A percentile compares a stretch with the other conserved stretches of the same genome.
Conservation (phyloP, 1,140 invertebrate genomes). For the Stegodyphus mimosarum region DNA sequence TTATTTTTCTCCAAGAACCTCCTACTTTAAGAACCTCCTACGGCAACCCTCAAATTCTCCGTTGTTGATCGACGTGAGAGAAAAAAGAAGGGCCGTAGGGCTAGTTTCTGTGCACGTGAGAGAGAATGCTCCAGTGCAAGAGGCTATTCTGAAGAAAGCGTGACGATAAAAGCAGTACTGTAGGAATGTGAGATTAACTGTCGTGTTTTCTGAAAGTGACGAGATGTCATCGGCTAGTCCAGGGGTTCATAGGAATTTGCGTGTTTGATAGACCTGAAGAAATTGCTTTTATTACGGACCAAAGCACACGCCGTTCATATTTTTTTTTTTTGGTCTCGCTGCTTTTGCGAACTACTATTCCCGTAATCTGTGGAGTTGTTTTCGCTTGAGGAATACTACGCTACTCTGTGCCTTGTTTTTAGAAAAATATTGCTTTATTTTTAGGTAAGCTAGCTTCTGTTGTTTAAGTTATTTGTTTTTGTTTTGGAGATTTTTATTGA, state of each 20-base stretch:
- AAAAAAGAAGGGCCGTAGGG: background rate
- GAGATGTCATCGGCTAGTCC: background rate
- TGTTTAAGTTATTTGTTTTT: too few species aligned
- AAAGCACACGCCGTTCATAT: background rate
- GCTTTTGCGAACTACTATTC: too few species aligned
- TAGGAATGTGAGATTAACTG: background rate
- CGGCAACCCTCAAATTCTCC: background rate
- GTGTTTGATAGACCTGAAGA: constrained; percentile 2
- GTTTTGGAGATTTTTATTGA: too few species aligned
- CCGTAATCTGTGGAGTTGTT: too few species aligned
- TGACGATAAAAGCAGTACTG: background rate
- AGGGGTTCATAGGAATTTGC: background rate
- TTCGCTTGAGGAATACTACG: too few species aligned
- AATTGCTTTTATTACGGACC: background rate
- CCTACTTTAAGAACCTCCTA: background rate
- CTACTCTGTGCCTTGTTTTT: too few species aligned
- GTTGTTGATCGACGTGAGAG: background rate
- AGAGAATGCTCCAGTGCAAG: background rate
- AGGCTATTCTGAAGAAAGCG: background rate
- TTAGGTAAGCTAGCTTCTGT: too few species aligned
- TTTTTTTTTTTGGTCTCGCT: too few species aligned
- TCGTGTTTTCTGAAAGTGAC: background rate
- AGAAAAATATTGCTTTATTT: too few species aligned
- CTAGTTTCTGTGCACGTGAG: background rate
- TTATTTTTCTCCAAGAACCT: background rate